Base-by-base conservation (phyloP, 2,797 vertebrate genomes). In the Pyrocephalus nanus region DNA sequence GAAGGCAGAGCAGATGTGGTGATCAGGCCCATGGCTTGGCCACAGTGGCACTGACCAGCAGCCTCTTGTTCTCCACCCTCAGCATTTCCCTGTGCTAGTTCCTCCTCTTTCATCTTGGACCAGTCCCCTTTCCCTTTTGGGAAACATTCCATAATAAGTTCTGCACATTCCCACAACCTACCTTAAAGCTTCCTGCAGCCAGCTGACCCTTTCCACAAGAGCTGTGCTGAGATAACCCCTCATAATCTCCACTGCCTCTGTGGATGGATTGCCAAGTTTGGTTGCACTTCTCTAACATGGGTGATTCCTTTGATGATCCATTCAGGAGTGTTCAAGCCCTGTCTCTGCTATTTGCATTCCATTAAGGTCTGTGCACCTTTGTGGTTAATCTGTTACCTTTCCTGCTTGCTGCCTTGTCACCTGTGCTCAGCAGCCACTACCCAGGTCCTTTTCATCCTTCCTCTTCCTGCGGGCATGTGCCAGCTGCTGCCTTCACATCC, bases 401-500 rank as follows among this genome's bases (percentile, higher is more conserved):
- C 55, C 72, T 72, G 53, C 90, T 40, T 22, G 7, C 11, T 53
- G 71, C 64, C 15, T 30, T 32, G 5, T 64, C 43, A 40, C 74
- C 45, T 22, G 11, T 10, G 62, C 43, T 65, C 50, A 64, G 40
- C 55, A 76, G 51, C 71, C 54, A 0, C 14, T 48, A 3, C 51
- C 36, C 36, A 7, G 47, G 9, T 48, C 65, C 50, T 51, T 60
- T 4, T 14, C 19, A 11, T 55, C 43, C 60, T 64, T 61, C 50
- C 36, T 34, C 21, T 21, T 29, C 30, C 45, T 3, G 5, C 0
- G 2, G 12, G 26, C 23, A 3, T 0, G 2, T 42, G 69, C 76
- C 70, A 60, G 17, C 75, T 69, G 64, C 60, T 26, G 10, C 45
- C 58, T 50, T 60, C 34, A 0, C 25, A 11, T 42, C 36, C 30